Conservation (phyloP, 2,888 invertebrate genomes). For the Eupithecia insigniata region DNA sequence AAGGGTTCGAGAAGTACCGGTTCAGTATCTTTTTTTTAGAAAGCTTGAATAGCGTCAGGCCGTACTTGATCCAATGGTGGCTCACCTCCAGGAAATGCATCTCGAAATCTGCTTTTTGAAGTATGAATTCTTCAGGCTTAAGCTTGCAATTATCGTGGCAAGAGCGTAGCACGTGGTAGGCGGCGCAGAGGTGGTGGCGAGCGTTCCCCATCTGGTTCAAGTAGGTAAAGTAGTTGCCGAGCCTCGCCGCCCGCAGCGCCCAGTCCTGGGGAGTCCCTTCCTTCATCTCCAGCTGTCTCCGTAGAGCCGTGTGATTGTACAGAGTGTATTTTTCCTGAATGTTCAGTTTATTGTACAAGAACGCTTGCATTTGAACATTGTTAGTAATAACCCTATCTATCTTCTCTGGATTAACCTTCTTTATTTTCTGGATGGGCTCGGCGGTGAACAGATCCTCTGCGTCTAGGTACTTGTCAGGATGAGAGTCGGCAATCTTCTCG, state of each 20-base stretch:
- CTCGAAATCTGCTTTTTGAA: conserved; percentile 73
- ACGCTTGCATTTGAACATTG: conserved; percentile 86
- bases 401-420: conserved; percentile 74
- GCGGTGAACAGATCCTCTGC: conserved; percentile 83
- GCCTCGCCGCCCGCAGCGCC: conserved; percentile 81
- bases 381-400: conserved; percentile 85
- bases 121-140: conserved; percentile 73
- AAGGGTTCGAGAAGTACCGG: conserved; percentile 68
- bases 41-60: conserved; percentile 82
- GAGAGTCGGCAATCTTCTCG: conserved; percentile 65
- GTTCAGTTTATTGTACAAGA: conserved; percentile 84
- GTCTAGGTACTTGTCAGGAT: conserved; percentile 68
- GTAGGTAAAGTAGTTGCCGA: conserved; percentile 81
- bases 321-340: conserved; percentile 79
- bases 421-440: conserved; percentile 61
- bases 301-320: conserved; percentile 83
- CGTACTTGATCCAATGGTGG: conserved; percentile 86
- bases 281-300: conserved; percentile 82
- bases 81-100: conserved; percentile 80
- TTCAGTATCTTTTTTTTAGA: conserved; percentile 80
- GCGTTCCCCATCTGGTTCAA: conserved; percentile 76
- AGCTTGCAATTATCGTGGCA: conserved; percentile 82
- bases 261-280: conserved; percentile 85
- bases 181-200: conserved; percentile 87
- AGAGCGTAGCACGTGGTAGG: conserved; percentile 82